A percentile compares a stretch with the other conserved stretches of the same genome.
These are phyloP conservation scores for Montipora capricornis DNA, from an alignment of 64 coral and sea anemone species.

Conservation along the genomic window DNA sequence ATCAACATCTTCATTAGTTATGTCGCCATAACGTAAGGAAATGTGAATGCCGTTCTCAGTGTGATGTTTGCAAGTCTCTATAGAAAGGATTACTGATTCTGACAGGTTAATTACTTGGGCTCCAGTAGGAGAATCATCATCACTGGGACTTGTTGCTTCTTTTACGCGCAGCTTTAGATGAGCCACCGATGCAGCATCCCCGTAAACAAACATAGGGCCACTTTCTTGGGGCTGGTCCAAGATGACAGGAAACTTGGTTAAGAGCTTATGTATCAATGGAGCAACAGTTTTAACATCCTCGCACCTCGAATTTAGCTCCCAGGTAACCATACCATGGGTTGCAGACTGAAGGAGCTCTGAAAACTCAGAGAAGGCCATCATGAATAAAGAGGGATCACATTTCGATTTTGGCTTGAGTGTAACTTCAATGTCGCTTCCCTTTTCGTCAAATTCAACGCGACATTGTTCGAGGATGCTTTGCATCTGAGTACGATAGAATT, in stretches of 20 bases:
- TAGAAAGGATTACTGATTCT: background rate
- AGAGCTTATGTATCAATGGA: background rate
- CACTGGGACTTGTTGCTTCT: background rate
- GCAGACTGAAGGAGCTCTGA: background rate
- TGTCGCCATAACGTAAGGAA: slow-evolving; percentile 75
- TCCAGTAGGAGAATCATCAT: background rate
- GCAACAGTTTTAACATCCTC: background rate
- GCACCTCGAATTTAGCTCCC: background rate
- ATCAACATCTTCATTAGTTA: slow-evolving; percentile 68
- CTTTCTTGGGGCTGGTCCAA: background rate
- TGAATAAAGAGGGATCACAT: no score
- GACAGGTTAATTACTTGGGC: background rate
- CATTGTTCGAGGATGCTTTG: no score
- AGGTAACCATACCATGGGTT: no score
- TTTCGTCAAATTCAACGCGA: background rate
- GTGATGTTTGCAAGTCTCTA: background rate
- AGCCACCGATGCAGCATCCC: slow-evolving; percentile 19
- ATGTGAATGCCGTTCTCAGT: slow-evolving; percentile 39
- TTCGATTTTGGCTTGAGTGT: background rate
- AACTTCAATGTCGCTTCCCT: background rate
- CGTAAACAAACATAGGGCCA: background rate
- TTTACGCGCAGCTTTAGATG: background rate
- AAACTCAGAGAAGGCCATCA: background rate
- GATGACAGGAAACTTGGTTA: background rate
- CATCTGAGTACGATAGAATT: no score